Evolutionary conservation across 2,797 vertebrate species (phyloP).

Genomic region (Sebastes reedi): DNA sequence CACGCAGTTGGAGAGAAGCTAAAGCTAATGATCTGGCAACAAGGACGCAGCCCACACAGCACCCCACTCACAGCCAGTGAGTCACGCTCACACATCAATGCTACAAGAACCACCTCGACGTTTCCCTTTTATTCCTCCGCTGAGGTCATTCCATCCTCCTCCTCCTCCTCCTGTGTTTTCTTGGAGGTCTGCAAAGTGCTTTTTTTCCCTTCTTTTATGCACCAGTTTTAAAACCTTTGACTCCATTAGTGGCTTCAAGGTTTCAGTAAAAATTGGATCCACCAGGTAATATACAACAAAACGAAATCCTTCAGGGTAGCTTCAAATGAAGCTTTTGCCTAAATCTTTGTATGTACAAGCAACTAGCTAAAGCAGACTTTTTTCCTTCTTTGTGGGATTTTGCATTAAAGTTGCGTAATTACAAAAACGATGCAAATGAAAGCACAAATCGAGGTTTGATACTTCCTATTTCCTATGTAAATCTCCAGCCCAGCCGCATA

Average conservation of each 20-base stretch:
- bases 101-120: constrained; percentile 55
- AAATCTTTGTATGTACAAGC: neutral
- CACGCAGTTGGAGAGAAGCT: constrained; percentile 70
- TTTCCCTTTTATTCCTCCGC: constrained; percentile 36
- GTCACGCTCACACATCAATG: constrained; percentile 61
- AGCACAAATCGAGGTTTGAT: constrained; percentile 14
- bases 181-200: constrained; percentile 63
- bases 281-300: neutral
- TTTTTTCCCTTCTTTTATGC: constrained; percentile 48
- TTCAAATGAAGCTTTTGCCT: neutral
- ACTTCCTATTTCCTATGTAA: neutral
- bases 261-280: constrained; percentile 29
- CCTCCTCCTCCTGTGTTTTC: constrained; percentile 39
- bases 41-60: constrained; percentile 66
- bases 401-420: constrained; percentile 19
- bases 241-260: constrained; percentile 39
- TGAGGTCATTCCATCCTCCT: constrained; percentile 50
- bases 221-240: constrained; percentile 48
- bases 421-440: neutral
- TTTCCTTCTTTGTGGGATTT: neutral
- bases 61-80: constrained; percentile 51
- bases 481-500: neutral
- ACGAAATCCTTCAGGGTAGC: neutral
- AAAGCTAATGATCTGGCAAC: constrained; percentile 77
- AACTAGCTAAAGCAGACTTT: neutral